Evolutionary conservation across 2,797 vertebrate species (phyloP), one percentile per base, ranked within the genome.

Genomic region (Sebastiscus tertius): DNA sequence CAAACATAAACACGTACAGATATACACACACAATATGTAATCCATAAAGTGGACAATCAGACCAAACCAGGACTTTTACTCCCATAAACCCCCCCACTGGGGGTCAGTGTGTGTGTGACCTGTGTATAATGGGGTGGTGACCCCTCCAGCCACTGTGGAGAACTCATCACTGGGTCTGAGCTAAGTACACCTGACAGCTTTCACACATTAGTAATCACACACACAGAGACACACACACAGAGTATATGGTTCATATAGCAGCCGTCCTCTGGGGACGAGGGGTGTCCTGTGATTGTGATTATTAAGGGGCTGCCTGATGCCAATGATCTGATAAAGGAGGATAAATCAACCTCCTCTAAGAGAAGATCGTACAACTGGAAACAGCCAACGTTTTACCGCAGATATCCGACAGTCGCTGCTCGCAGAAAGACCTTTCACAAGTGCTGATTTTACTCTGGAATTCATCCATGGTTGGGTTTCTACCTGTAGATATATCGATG

Each of bases 101-200:
- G 71, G 65, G 75, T 87, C 81, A 76, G 46, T 26, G 70, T 66
- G 58, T 66, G 64, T 69, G 75, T 80, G 64, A 82, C 66, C 83
- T 84, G 72, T 18, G 0, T 61, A 56, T 87, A 87, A 90, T 87
- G 81, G 83, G 85, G 81, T 85, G 14, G 5, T 67, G 81, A 62
- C 70, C 75, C 55, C 72, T 84, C 13, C 75, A 77, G 39, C 79
- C 79, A 61, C 87, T 68, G 81, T 72, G 78, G 81, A 79, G 76
- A 87, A 81, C 77, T 82, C 81, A 70, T 86, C 82, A 80, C 61
- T 60, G 68, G 52, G 31, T 64, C 66, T 82, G 71, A 73, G 65
- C 84, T 77, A 82, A 87, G 69, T 84, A 68, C 61, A 86, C 56
- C 59, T 79, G 85, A 88, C 80, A 77, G 26, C 12, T n/a, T 42